Conservation (phyloP, 2,888 invertebrate genomes). For the Lycocerus yunnanus region DNA sequence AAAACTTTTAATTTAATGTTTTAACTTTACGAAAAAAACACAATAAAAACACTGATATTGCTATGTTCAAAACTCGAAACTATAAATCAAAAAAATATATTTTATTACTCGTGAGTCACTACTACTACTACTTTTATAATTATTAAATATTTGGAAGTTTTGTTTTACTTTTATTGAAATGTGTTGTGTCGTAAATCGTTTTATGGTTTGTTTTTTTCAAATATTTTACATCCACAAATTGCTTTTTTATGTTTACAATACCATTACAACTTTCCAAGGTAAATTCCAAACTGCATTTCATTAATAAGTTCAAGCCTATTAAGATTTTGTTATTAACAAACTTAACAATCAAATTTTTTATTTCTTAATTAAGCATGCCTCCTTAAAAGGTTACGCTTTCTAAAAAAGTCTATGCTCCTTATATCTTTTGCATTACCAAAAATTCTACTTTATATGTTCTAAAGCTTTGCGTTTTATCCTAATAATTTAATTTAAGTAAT, state of each 20-base stretch:
- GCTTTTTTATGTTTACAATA: neutral
- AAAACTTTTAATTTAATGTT: slow-evolving; percentile 3
- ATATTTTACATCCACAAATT: neutral
- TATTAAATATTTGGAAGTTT: neutral
- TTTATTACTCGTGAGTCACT: neutral
- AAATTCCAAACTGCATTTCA: neutral
- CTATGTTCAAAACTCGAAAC: neutral
- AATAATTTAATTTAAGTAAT: neutral
- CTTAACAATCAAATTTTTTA: neutral
- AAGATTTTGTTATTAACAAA: neutral
- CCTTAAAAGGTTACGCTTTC: neutral
- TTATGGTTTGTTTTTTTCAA: neutral
- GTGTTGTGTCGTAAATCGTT: neutral
- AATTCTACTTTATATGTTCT: neutral
- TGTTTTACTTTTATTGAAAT: neutral
- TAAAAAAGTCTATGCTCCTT: neutral
- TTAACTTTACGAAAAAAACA: neutral
- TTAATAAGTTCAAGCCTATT: neutral
- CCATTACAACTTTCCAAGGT: neutral
- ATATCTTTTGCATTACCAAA: neutral
- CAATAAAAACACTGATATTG: slow-evolving; percentile 1
- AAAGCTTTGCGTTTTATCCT: neutral
- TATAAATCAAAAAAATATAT: neutral
- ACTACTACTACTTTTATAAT: neutral
- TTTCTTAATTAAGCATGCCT: neutral